Conservation (phyloP, 2,113 vertebrate genomes). For the Leptocoma aspasia region DNA sequence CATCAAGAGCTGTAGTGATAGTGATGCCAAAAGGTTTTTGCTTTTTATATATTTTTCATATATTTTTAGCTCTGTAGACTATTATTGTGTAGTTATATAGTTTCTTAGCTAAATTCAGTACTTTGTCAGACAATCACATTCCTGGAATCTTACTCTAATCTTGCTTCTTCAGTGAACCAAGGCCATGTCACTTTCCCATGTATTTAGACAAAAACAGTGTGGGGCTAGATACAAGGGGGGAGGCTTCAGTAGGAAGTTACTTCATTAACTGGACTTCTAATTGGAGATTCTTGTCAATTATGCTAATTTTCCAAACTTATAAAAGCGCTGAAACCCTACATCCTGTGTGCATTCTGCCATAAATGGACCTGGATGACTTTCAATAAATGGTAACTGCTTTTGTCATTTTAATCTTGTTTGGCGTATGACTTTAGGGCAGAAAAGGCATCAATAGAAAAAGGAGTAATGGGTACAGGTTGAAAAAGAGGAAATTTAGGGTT, state of each 20-base stretch:
- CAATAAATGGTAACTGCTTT: accelerated
- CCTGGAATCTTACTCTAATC: background rate
- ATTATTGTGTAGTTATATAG: too few relatives aligned
- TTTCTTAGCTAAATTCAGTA: background rate
- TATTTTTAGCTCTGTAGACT: background rate
- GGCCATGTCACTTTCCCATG: background rate
- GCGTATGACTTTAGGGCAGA: background rate
- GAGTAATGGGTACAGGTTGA: background rate
- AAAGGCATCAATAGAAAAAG: background rate
- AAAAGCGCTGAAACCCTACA: background rate
- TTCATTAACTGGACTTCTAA: background rate
- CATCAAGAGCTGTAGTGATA: background rate
- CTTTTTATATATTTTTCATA: background rate
- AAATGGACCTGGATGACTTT: background rate
- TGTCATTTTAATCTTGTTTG: background rate
- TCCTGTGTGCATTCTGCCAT: accelerated
- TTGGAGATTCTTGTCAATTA: background rate
- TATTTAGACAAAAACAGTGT: background rate
- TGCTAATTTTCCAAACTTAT: background rate
- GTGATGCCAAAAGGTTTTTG: background rate
- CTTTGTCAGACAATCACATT: background rate
- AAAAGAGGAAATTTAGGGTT: background rate
- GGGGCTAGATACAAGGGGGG: background rate
- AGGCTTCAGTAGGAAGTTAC: background rate
- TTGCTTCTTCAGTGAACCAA: background rate